A percentile compares a stretch with the other conserved stretches of the same genome.
phyloP scores from a whole-genome alignment of 2,797 vertebrate species.

The Euphonia xanthogaster region DNA sequence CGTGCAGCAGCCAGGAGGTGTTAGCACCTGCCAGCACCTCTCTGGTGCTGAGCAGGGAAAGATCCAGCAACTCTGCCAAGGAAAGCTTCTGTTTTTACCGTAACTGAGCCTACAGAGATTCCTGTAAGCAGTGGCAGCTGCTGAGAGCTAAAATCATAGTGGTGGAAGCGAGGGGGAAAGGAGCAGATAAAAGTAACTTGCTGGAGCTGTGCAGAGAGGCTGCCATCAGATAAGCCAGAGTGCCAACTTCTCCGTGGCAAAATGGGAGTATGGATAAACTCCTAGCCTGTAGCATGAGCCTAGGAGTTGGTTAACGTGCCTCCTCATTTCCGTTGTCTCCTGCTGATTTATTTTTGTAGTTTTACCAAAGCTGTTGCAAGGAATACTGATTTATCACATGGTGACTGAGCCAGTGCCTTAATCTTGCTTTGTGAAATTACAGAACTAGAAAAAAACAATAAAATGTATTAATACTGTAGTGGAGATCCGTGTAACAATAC shows the following conservation, averaged over 20 bases:
- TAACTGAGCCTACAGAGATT: not conserved
- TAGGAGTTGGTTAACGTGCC: not conserved
- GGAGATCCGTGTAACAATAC: not conserved
- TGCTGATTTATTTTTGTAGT: not conserved
- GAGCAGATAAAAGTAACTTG: not conserved
- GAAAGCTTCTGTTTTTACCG: not conserved
- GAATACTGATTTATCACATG: not conserved
- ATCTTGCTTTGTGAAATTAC: not conserved
- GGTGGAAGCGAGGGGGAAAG: not conserved
- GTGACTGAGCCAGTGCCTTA: not conserved
- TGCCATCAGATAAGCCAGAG: not conserved
- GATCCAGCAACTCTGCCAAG: not conserved
- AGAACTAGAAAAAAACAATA: not conserved
- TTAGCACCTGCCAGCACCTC: not conserved
- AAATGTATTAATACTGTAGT: not conserved
- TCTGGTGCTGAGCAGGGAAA: not conserved
- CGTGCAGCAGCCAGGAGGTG: not conserved
- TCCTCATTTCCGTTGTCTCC: not conserved
- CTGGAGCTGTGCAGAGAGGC: not conserved
- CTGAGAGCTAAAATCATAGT: not conserved
- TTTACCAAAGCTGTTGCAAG: not conserved
- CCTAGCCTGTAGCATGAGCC: not conserved
- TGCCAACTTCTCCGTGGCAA: not conserved
- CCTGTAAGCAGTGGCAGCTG: not conserved
- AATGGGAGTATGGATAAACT: not conserved